These are phyloP conservation scores for Brachionus angularis DNA, from an alignment of 1,140 invertebrate genomes.

Conservation along the genomic window DNA sequence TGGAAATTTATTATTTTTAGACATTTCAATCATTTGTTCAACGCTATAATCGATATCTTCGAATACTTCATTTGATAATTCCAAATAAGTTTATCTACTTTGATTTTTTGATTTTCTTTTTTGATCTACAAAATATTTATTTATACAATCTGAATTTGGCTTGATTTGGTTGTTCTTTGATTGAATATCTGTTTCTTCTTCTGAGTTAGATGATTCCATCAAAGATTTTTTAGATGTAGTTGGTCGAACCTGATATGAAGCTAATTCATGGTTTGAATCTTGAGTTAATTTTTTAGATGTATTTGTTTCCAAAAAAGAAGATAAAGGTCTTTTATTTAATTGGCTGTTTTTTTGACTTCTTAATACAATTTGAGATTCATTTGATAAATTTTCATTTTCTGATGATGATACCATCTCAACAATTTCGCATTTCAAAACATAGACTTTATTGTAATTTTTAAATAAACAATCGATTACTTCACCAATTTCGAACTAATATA, in stretches of 20 bases:
- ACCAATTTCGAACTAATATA: conserved; percentile 9
- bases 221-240: neutral
- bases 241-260: neutral
- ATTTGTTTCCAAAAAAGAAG: neutral
- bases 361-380: neutral
- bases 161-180: neutral
- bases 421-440: neutral
- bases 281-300: conserved; percentile 19
- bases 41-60: neutral
- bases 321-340: conserved; percentile 5
- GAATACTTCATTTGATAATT: neutral
- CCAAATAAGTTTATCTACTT: neutral
- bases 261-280: neutral
- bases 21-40: neutral
- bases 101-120: neutral
- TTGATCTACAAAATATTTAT: neutral
- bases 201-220: neutral
- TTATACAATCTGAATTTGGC: neutral
- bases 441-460: neutral
- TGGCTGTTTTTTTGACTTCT: neutral
- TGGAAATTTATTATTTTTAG: neutral
- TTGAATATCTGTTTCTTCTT: neutral
- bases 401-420: neutral
- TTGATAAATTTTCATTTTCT: too few relatives aligned
- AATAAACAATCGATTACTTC: neutral